Percentiles rank a stretch among this genome's conserved stretches.
Conservation (phyloP, 2,888 invertebrate species). For the Chironomus riparius region DNA sequence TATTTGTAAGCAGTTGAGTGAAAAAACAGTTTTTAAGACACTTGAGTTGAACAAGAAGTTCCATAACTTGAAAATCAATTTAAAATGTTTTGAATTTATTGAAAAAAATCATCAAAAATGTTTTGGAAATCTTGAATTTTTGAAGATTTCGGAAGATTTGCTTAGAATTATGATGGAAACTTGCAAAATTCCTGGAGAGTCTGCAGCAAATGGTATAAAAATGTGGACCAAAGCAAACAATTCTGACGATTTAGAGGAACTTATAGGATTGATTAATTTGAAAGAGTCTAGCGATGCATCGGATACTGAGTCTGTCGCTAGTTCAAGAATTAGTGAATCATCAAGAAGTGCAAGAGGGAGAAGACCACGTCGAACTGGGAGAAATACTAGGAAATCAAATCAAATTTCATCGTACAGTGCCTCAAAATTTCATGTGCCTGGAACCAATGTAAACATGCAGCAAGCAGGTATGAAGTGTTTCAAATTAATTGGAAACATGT, state of each 20-base stretch:
- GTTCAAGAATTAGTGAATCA: not conserved
- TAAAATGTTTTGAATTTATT: slow-evolving; percentile 12
- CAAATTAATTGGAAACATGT: not conserved
- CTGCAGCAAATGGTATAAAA: not conserved
- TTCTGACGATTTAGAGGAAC: not conserved
- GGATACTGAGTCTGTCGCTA: not conserved
- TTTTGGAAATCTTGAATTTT: not conserved
- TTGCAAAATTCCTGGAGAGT: not conserved
- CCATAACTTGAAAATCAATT: not conserved
- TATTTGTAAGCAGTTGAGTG: slow-evolving; percentile 3
- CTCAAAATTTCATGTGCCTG: not conserved
- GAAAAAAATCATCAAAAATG: slow-evolving; percentile 10
- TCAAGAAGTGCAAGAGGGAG: not conserved
- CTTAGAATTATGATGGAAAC: not conserved
- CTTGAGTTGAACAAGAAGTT: not conserved
- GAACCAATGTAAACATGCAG: not conserved
- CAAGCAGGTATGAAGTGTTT: not conserved
- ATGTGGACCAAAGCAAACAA: not conserved
- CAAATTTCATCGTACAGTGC: not conserved
- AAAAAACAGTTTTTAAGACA: not conserved
- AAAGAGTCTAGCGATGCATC: not conserved
- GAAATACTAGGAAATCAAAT: not conserved
- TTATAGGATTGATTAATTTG: not conserved
- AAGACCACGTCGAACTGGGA: not conserved
- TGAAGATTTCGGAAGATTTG: not conserved